Base-by-base conservation (phyloP, 1,140 invertebrate genomes). In the Musca domestica region DNA sequence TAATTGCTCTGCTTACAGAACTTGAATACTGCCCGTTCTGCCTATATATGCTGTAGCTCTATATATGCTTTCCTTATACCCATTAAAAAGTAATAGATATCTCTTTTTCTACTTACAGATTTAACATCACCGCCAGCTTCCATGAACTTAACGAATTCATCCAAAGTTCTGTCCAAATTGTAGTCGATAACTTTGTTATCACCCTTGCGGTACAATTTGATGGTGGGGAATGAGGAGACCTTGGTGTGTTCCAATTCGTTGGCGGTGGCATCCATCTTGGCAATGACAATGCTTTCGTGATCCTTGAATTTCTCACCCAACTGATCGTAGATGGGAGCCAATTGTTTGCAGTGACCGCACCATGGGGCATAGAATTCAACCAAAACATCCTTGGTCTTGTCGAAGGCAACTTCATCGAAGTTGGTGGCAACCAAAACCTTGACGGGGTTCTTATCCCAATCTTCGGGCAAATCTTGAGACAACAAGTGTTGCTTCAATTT, bases 341-440 rank as follows among this genome's bases (percentile, higher is more conserved):
- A 85, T 81, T 98, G 93, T 83, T 98, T 98, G 87, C 97, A 99
- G 82, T 99, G 96, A 69, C 94, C 91, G 81, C 93, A 95, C 97
- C 97, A 99, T 68, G 96, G 95, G 46, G 96, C 96, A 84, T 98
- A 99, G 86, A 99, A 99, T 86, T 99, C 96, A 72, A 99, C 96
- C 69, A 99, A 87, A 48, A 99, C 98, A 78, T 94, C 89, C 85
- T 99, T 99, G 47, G 83, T 86, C 74, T 89, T 90, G 81, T 99
- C 91, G 68, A 92, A 89, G 46, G 90, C 97, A 73, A 99, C 92
- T 76, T 95, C 91, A 78, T 96, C 93, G 83, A 99, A 99, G 87
- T 99, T 99, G 76, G 89, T 92, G 56, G 95, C 91, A 64, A 98
- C 96, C 34, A 99, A 87, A 67, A 92, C 88, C 84, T 98, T 98